Percentiles rank a stretch among this genome's conserved stretches.
phyloP scores from a whole-genome alignment of 2,113 vertebrate genomes.

The Eptesicus fuscus region DNA sequence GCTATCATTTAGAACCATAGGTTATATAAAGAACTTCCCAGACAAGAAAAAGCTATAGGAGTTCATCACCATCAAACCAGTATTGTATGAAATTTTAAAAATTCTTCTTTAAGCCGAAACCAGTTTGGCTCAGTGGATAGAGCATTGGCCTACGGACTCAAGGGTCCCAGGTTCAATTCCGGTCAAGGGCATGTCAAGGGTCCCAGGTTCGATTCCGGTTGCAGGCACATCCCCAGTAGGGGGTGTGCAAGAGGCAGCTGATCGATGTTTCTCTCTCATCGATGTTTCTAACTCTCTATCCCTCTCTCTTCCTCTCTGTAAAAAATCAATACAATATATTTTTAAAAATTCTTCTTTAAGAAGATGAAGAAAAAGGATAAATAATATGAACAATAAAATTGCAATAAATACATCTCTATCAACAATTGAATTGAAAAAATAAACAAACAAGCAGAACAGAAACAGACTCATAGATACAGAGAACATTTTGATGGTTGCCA shows the following conservation, averaged over 20 bases:
- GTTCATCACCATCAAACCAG: not conserved
- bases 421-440: not conserved
- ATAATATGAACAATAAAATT: not conserved
- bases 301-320: too few species aligned
- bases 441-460: not conserved
- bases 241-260: too few species aligned
- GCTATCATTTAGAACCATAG: not conserved
- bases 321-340: too few species aligned
- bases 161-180: too few species aligned
- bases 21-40: not conserved
- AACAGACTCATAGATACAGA: not conserved
- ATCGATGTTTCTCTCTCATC: too few species aligned
- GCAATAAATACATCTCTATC: not conserved
- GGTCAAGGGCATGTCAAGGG: too few species aligned
- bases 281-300: too few species aligned
- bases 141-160: too few species aligned
- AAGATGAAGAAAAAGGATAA: not conserved
- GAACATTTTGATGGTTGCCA: not conserved
- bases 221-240: too few species aligned
- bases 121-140: too few species aligned
- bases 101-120: too few species aligned
- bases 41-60: not conserved
- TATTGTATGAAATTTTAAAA: not conserved
- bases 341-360: not conserved
- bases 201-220: too few species aligned